Evolutionary conservation across 2,797 vertebrate species (phyloP), one percentile per base, ranked within the genome.

Genomic region (Acrocephalus scirpaceus): DNA sequence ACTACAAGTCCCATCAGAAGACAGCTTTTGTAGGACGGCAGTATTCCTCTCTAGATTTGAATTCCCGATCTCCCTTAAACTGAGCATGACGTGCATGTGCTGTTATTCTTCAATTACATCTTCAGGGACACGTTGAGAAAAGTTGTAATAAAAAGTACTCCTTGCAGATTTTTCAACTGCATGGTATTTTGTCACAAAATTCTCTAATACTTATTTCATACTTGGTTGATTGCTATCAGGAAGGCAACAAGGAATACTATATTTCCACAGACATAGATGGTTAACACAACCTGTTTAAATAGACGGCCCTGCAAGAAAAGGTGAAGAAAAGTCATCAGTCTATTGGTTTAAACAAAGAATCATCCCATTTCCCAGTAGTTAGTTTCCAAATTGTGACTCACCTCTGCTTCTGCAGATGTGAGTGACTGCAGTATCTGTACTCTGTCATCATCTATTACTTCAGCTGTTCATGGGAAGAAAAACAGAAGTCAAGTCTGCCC

Each of bases 251-350:
- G 97, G 86, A 98, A 99, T 30, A 76, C 93, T 85, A 97, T 50
- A 81, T 99, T 99, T 93, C 99, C 99, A 91, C 98, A 97, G 58
- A 98, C 30, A 85, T 99, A 99, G 84, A 98, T 86, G 13, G 95
- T 83, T 69, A 99, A 93, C 73, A 99, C 96, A 25, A 96, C 38
- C 91, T 98, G 98, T 97, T 98, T 99, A 93, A 98, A 98, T 64
- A 90, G 93, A 71, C 96, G 96, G 32, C 97, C 98, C 98, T 99
- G 97, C 30, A 94, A 95, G 70, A 93, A 56, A 95, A 88, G 10
- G 11, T 20, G 7, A 60, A 92, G 25, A 23, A 82, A 89, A 66
- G 66, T 29, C 51, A 82, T 2, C 18, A 11, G 9, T 89, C 20
- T 36, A 47, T 13, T 56, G 5, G 3, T 76, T 75, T 85, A 64